Conservation (phyloP, 2,888 invertebrate genomes). For the Leucoma salicis region DNA sequence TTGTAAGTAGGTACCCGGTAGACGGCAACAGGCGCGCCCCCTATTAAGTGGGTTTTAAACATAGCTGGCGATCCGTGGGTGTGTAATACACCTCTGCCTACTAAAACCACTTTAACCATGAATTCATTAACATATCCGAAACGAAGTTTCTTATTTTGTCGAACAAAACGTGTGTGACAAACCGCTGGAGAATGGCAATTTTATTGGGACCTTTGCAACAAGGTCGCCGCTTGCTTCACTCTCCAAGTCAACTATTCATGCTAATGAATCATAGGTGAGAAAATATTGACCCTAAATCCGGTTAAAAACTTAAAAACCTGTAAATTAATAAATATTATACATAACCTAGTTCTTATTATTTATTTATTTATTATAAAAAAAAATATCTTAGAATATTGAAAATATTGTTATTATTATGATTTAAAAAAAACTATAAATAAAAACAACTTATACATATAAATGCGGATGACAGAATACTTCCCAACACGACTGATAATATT, state of each 20-base stretch:
- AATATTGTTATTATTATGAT: not conserved
- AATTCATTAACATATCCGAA: slow-evolving; percentile 31
- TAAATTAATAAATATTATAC: not conserved
- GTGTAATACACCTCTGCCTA: no score
- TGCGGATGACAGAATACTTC: not conserved
- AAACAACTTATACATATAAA: not conserved
- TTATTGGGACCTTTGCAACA: slow-evolving; percentile 60
- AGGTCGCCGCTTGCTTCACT: slow-evolving; percentile 56
- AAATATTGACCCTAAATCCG: slow-evolving; percentile 32
- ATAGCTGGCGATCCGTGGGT: no score
- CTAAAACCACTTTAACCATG: no score
- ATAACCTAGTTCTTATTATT: no score
- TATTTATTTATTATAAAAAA: no score
- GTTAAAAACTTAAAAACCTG: slow-evolving; percentile 2
- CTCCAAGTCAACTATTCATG: slow-evolving; percentile 27
- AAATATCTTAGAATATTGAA: not conserved
- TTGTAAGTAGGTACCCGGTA: no score
- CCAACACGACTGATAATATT: no score
- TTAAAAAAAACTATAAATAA: not conserved
- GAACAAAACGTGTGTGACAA: slow-evolving; percentile 51
- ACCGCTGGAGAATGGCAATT: slow-evolving; percentile 61
- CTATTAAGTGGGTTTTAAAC: no score
- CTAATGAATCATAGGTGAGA: slow-evolving; percentile 31
- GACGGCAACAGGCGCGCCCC: no score
- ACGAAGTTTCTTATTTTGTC: slow-evolving; percentile 34